phyloP scores from a whole-genome alignment of 2,888 invertebrate genomes.

The Exocentrus adspersus region DNA sequence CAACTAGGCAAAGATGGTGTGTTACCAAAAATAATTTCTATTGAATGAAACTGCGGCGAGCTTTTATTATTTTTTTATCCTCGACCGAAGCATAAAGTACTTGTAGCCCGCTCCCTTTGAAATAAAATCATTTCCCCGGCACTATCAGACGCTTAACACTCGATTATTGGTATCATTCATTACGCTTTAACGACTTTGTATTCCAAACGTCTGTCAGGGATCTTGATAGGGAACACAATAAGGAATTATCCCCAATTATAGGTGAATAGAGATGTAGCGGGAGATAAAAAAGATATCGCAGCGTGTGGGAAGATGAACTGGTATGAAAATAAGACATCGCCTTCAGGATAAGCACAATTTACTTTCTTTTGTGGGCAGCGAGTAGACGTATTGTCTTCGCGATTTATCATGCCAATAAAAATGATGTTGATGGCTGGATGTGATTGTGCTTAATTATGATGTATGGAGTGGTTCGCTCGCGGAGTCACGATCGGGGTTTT shows the following conservation, averaged over 20 bases:
- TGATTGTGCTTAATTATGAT: conserved; percentile 16
- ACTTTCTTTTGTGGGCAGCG: conserved; percentile 27
- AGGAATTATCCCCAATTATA: conserved; percentile 59
- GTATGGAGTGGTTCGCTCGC: conserved; percentile 7
- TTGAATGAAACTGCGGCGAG: too few species aligned
- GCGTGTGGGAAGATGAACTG: conserved; percentile 51
- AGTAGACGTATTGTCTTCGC: conserved; percentile 24
- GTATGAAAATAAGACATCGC: conserved; percentile 37
- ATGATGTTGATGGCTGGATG: conserved; percentile 4
- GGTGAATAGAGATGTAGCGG: conserved; percentile 54
- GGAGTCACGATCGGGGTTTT: neutral
- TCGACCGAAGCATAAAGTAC: too few species aligned
- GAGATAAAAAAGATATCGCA: conserved; percentile 50
- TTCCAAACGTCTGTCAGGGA: conserved; percentile 38
- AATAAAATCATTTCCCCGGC: conserved; percentile 3
- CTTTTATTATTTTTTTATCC: too few species aligned
- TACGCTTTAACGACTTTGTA: conserved; percentile 22
- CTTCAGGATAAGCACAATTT: conserved; percentile 27
- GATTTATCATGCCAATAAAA: conserved; percentile 18
- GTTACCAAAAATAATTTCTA: too few species aligned
- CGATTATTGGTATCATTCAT: conserved; percentile 28
- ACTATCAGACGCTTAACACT: conserved; percentile 23
- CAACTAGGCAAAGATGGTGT: too few species aligned
- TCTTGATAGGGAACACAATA: conserved; percentile 49
- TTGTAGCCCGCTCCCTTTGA: conserved; percentile 2